phyloP scores from a whole-genome alignment of 2,888 invertebrate genomes.

The Stenodera caucasica region DNA sequence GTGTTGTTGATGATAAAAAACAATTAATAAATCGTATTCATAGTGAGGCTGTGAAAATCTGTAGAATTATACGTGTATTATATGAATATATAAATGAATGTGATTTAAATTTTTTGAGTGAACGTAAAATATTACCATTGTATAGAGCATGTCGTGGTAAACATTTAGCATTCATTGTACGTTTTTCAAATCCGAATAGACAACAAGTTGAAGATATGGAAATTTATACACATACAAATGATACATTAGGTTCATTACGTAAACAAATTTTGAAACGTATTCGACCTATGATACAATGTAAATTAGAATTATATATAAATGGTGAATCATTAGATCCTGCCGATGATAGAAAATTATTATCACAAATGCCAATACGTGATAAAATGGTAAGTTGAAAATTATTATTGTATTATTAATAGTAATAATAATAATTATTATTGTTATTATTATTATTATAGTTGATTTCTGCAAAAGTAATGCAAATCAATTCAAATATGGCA shows the following conservation, averaged over 20 bases:
- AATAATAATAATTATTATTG: too few species aligned
- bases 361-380: conserved; percentile 82
- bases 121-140: conserved; percentile 86
- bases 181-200: conserved; percentile 79
- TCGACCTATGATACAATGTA: conserved; percentile 71
- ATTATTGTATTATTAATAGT: too few species aligned
- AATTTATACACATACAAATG: conserved; percentile 90
- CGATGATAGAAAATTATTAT: conserved; percentile 85
- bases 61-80: conserved; percentile 89
- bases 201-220: conserved; percentile 86
- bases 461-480: conserved; percentile 76
- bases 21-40: conserved; percentile 58
- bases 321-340: conserved; percentile 84
- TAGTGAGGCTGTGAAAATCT: conserved; percentile 81
- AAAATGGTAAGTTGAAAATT: conserved; percentile 90
- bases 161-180: conserved; percentile 81
- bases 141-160: conserved; percentile 89
- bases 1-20: conserved; percentile 56
- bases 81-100: conserved; percentile 96
- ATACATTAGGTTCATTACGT: conserved; percentile 85
- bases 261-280: conserved; percentile 72
- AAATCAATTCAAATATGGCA: conserved; percentile 69
- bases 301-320: conserved; percentile 87
- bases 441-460: conserved; percentile 55
- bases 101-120: conserved; percentile 84